phyloP scores from a whole-genome alignment of 2,797 vertebrate genomes.

The Emydoidea blandingii region DNA sequence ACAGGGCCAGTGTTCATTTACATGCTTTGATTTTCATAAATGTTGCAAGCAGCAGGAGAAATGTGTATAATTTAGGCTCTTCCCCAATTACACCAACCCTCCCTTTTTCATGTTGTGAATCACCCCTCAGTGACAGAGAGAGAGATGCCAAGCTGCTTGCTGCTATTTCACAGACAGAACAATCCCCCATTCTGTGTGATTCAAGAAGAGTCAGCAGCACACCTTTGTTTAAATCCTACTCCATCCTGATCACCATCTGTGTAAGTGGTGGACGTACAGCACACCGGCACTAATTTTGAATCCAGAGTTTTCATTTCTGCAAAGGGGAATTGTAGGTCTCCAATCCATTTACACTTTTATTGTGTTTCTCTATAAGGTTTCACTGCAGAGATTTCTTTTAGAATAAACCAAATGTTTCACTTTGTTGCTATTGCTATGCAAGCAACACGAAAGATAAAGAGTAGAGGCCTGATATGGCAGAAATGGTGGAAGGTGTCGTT shows the following conservation, averaged over 20 bases:
- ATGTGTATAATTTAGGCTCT: not conserved
- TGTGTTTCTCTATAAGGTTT: not conserved
- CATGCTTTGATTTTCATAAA: not conserved
- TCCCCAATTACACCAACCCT: not conserved
- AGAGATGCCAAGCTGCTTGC: fast-evolving
- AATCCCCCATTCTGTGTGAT: no score
- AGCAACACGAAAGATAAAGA: not conserved
- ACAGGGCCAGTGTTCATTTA: not conserved
- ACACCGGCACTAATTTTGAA: fast-evolving
- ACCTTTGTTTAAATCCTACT: not conserved
- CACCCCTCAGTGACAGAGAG: not conserved
- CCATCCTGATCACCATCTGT: fast-evolving
- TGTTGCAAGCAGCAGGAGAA: fast-evolving
- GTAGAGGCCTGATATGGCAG: fast-evolving
- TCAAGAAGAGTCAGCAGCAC: not conserved
- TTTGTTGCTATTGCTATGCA: fast-evolving
- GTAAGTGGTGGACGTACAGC: fast-evolving
- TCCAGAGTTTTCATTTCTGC: not conserved
- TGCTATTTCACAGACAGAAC: not conserved
- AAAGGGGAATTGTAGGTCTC: not conserved
- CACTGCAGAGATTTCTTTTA: not conserved
- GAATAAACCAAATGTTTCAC: not conserved
- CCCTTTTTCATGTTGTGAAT: not conserved
- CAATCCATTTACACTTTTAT: not conserved
- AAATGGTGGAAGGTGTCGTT: not conserved